Percentiles rank a stretch among this genome's conserved stretches.
Conservation (phyloP, 2,888 invertebrate genomes). For the Tenthredo scrophulariae region DNA sequence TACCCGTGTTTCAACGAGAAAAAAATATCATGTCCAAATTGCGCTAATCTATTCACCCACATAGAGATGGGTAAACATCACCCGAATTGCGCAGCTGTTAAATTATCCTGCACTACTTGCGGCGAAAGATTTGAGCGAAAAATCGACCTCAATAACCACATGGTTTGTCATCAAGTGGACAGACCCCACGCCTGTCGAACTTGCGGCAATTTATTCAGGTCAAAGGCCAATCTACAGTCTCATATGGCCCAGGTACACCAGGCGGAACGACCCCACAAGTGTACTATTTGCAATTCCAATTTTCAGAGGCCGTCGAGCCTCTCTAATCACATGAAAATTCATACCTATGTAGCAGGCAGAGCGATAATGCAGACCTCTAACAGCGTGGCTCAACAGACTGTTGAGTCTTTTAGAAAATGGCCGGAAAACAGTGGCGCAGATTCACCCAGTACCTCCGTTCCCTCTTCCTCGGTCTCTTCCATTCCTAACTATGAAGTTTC, state of each 20-base stretch:
- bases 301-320: constrained; percentile 79
- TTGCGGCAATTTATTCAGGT: constrained; percentile 76
- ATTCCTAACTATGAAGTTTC: constrained; percentile 69
- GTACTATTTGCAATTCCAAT: constrained; percentile 78
- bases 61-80: constrained; percentile 70
- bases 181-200: constrained; percentile 77
- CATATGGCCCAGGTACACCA: constrained; percentile 74
- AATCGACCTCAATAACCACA: constrained; percentile 78
- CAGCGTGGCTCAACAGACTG: constrained; percentile 54
- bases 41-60: constrained; percentile 66
- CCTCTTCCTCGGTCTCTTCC: constrained; percentile 64
- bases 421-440: constrained; percentile 64
- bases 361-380: constrained; percentile 70
- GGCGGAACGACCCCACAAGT: constrained; percentile 72
- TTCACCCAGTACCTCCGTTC: constrained; percentile 60
- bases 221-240: constrained; percentile 73
- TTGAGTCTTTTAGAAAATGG: constrained; percentile 68
- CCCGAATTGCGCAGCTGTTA: constrained; percentile 64
- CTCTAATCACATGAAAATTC: constrained; percentile 80
- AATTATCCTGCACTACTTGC: constrained; percentile 73
- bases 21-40: constrained; percentile 70
- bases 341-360: constrained; percentile 77
- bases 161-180: constrained; percentile 79
- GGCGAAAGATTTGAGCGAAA: constrained; percentile 77
- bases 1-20: constrained; percentile 73